These are phyloP conservation scores for Pimpla rufipes DNA, from an alignment of 2,888 invertebrate species.

Conservation along the genomic window DNA sequence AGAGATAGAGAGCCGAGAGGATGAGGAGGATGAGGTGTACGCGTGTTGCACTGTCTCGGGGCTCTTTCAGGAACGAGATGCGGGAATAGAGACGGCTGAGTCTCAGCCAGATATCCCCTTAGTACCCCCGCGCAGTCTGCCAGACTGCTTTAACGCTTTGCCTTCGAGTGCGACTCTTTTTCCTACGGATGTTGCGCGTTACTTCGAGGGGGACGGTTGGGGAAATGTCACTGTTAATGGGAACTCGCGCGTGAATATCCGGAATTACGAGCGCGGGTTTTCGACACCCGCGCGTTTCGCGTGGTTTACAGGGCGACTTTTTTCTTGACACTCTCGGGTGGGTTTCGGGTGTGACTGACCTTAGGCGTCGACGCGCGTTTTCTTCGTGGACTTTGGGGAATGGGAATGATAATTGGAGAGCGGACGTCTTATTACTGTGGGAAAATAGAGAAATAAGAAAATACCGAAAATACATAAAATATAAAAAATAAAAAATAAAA, in stretches of 20 bases:
- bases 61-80: slow-evolving; percentile 29
- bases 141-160: slow-evolving; percentile 27
- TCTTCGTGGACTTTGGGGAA: too few species aligned
- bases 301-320: too few species aligned
- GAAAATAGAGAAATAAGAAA: too few species aligned
- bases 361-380: too few species aligned
- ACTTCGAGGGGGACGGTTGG: background rate
- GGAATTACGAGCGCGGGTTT: too few species aligned
- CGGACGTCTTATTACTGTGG: too few species aligned
- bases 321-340: background rate
- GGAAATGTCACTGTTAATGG: background rate
- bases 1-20: background rate
- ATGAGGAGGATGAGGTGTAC: slow-evolving; percentile 5
- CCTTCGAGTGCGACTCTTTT: background rate
- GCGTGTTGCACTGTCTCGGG: slow-evolving; percentile 48
- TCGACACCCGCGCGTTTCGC: too few species aligned
- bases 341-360: too few species aligned
- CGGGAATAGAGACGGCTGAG: slow-evolving; percentile 32
- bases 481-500: too few species aligned
- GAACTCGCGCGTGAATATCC: background rate
- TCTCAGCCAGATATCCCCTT: slow-evolving; percentile 21
- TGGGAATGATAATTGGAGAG: too few species aligned
- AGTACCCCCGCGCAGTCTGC: slow-evolving; percentile 3
- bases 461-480: too few species aligned
- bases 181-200: slow-evolving; percentile 1